Conservation (phyloP, 2,113 vertebrate species). For the Apus apus region DNA sequence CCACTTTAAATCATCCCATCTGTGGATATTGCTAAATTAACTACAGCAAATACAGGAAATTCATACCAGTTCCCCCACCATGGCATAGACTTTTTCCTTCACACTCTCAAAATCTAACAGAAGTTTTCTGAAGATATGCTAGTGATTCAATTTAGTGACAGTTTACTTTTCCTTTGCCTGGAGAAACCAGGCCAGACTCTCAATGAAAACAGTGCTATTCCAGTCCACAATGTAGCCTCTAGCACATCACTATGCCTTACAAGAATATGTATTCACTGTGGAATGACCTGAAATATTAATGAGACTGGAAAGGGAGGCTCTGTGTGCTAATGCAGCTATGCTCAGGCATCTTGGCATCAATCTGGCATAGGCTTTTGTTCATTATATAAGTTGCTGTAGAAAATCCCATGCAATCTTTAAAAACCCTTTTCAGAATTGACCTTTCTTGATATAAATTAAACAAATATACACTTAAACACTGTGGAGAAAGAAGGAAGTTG, state of each 20-base stretch:
- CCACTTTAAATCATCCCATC: neutral
- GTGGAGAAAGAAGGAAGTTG: neutral
- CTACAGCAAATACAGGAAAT: neutral
- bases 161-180: neutral
- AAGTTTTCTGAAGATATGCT: neutral
- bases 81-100: neutral
- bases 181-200: neutral
- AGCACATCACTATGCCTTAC: neutral
- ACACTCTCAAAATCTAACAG: neutral
- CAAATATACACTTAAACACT: neutral
- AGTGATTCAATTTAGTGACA: neutral
- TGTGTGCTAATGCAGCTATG: neutral
- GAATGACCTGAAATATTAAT: conserved; percentile 25
- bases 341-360: neutral
- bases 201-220: neutral
- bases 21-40: neutral
- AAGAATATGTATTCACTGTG: neutral
- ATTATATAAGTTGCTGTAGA: neutral
- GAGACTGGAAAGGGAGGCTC: neutral
- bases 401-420: neutral
- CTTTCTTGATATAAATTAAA: neutral
- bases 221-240: neutral
- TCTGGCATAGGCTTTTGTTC: neutral
- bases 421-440: neutral
- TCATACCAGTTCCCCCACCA: neutral